Evolutionary conservation across 2,113 vertebrate genomes (phyloP).

Genomic region (Protobothrops flavoviridis): DNA sequence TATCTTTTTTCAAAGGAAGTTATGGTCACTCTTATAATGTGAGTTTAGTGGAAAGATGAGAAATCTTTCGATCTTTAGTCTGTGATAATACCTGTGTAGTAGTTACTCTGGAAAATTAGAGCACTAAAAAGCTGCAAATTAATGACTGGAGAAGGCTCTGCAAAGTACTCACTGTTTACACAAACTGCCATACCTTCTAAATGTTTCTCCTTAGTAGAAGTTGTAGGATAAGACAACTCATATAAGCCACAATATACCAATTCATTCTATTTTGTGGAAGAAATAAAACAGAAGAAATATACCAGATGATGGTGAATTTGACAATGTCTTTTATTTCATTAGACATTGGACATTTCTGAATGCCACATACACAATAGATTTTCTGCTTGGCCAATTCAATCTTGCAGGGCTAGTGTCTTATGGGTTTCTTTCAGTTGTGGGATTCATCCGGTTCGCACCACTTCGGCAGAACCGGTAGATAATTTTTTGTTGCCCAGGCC

Average conservation of each 20-base stretch:
- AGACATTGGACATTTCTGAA: not conserved
- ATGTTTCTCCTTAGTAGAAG: not conserved
- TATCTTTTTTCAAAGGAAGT: not conserved
- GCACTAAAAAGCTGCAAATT: not conserved
- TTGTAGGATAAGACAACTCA: not conserved
- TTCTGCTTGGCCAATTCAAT: not conserved
- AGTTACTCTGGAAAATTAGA: rapidly evolving
- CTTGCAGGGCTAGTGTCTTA: not conserved
- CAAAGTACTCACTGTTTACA: not conserved
- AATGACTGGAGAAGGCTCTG: not conserved
- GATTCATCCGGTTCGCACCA: too few relatives aligned
- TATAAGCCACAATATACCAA: not conserved
- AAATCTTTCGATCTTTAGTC: constrained; percentile 3
- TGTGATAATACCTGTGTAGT: not conserved
- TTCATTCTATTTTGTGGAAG: not conserved
- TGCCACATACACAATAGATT: not conserved
- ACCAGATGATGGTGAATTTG: not conserved
- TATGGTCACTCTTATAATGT: rapidly evolving
- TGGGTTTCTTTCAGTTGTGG: too few relatives aligned
- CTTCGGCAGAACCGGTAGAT: too few relatives aligned
- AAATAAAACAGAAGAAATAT: not conserved
- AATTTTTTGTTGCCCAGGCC: too few relatives aligned
- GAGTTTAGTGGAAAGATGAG: not conserved
- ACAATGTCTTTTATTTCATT: not conserved
- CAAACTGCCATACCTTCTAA: not conserved